These are phyloP conservation scores for Tenthredo livida DNA, from an alignment of 2,888 invertebrate genomes.

Conservation along the genomic window DNA sequence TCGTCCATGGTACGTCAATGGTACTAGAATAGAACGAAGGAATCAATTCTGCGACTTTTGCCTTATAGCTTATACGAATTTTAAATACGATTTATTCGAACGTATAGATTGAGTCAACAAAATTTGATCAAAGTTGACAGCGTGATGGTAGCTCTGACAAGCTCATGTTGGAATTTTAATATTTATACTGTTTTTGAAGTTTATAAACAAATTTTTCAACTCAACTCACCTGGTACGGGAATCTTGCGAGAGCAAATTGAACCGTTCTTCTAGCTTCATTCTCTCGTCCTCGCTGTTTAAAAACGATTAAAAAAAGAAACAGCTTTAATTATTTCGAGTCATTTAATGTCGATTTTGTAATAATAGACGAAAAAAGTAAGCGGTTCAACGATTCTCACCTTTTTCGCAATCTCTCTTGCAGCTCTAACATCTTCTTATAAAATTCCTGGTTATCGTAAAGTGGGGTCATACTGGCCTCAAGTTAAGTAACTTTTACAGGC, in stretches of 20 bases:
- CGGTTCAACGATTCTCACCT: conserved; percentile 65
- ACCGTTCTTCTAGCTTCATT: conserved; percentile 72
- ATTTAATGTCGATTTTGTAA: neutral
- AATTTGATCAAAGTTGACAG: neutral
- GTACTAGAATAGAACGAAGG: neutral
- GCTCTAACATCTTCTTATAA: conserved; percentile 73
- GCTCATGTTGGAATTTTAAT: neutral
- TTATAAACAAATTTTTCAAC: neutral
- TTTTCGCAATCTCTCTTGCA: conserved; percentile 73
- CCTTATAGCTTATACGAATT: neutral
- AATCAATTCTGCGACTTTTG: neutral
- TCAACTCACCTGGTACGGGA: conserved; percentile 69
- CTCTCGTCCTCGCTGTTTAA: conserved; percentile 73
- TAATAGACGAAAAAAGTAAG: neutral
- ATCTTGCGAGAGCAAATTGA: conserved; percentile 70
- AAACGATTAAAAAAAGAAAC: conserved; percentile 1
- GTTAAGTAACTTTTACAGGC: conserved; percentile 14
- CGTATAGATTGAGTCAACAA: neutral
- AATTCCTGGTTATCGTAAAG: conserved; percentile 67
- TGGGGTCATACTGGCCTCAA: conserved; percentile 63
- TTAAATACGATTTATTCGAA: neutral
- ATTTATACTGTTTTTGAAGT: neutral
- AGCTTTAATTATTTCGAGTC: neutral
- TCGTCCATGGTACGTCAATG: neutral
- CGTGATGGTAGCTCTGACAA: neutral